A percentile compares a stretch with the other conserved stretches of the same genome.
phyloP scores from a whole-genome alignment of 2,113 vertebrate species.

The Pardalotus punctatus region DNA sequence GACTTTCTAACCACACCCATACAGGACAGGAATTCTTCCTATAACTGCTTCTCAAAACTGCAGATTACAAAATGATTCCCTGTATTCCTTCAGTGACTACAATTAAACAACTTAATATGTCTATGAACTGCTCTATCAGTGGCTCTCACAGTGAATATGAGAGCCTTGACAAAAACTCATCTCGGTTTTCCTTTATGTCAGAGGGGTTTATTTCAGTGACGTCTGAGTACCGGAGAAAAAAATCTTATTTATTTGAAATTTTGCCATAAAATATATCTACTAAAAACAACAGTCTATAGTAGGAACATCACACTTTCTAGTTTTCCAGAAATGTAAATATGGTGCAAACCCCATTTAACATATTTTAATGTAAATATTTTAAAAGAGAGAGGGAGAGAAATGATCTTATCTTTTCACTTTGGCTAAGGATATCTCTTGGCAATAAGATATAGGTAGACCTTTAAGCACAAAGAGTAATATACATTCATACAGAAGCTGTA shows the following conservation, averaged over 20 bases:
- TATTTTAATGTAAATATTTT: neutral
- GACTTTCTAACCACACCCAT: neutral
- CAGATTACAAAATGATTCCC: neutral
- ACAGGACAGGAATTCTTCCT: neutral
- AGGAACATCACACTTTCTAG: neutral
- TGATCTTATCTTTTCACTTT: neutral
- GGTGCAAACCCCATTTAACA: neutral
- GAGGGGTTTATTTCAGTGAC: neutral
- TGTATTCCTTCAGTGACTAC: neutral
- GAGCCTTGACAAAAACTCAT: neutral
- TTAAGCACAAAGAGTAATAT: neutral
- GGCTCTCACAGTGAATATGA: neutral
- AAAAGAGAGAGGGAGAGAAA: neutral
- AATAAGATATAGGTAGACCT: neutral
- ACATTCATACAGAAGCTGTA: neutral
- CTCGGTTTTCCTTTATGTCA: neutral
- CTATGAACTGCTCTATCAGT: neutral
- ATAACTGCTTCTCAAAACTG: neutral
- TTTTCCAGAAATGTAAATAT: neutral
- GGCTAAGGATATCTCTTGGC: neutral
- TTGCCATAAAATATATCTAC: neutral
- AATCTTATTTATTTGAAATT: neutral
- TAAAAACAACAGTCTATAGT: neutral
- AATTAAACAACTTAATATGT: neutral
- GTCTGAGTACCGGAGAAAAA: neutral